Evolutionary conservation across 2,113 vertebrate species (phyloP).

Genomic region (Vombatus ursinus): DNA sequence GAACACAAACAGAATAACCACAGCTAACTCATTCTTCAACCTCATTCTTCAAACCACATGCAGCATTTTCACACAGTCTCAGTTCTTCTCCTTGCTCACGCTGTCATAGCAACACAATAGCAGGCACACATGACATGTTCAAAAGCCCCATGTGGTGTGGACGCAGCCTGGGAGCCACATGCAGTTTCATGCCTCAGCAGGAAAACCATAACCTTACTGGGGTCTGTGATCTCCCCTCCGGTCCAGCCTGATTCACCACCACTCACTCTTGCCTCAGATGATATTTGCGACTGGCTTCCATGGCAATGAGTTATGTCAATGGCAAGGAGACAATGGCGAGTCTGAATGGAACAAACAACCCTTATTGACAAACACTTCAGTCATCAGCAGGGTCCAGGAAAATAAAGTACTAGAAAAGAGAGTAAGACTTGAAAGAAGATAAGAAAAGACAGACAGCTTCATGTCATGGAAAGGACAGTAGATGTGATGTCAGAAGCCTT

Average conservation of each 20-base stretch:
- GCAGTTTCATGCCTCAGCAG: neutral
- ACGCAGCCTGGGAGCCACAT: neutral
- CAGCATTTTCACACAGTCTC: constrained; percentile 2
- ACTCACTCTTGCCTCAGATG: neutral
- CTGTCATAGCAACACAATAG: neutral
- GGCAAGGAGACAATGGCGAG: neutral
- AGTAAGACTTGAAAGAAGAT: neutral
- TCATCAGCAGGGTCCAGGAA: neutral
- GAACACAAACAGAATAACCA: neutral
- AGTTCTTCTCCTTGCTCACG: neutral
- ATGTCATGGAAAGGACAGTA: neutral
- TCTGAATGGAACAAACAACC: neutral
- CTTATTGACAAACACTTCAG: neutral
- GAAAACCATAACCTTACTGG: neutral
- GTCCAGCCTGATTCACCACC: neutral
- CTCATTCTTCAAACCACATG: neutral
- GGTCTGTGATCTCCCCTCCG: neutral
- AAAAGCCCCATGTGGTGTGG: neutral
- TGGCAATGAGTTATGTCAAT: neutral
- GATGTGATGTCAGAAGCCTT: neutral
- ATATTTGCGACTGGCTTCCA: neutral
- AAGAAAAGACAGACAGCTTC: neutral
- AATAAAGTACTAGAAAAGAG: neutral
- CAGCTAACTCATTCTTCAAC: neutral
- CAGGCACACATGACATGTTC: neutral